Base-by-base conservation (phyloP, 2,797 vertebrate genomes). In the Chaetodon trifasciatus region DNA sequence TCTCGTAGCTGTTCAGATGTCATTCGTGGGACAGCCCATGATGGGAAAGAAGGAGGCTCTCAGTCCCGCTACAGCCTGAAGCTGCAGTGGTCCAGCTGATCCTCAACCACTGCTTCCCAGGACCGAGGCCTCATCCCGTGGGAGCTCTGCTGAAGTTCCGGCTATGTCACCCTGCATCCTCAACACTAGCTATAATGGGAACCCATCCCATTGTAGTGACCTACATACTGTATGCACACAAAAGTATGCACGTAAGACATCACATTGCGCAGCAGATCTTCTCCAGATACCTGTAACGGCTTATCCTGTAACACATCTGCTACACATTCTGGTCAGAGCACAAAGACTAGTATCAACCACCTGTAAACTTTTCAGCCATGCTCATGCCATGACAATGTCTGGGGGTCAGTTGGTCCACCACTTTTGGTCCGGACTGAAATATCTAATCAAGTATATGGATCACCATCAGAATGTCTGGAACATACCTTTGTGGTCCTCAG, bases 61-160 rank as follows among this genome's bases (percentile, higher is more conserved):
- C 90, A 91, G 85, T 87, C 77, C 70, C 77, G 79, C 72, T 49
- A 71, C 44, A 73, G 88, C 86, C 83, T 72, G 57, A 85, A 87
- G 89, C 71, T 63, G 73, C 74, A 6, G 83, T 89, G 88, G 79
- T 91, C 88, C 68, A 73, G 79, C 68, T 91, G 90, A 94, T 93
- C 90, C 71, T 79, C 35, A 80, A 76, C 83, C 89, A 72, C 83
- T 80, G 91, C 91, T 95, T 96, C 95, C 94, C 95, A 96, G 95
- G 94, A 90, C 93, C 93, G 55, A 88, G 90, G 91, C 70, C 89
- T 81, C 6, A 60, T 92, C 95, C 89, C 93, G 0, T 24, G 92
- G 93, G 94, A 92, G 23, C 21, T 50, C 83, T 58, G 46, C 81
- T 74, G n/a, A 79, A 86, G 88, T 86, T 90, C 90, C 55, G 61